Base-by-base conservation (phyloP, 2,888 invertebrate species). In the Tinea semifulvella region DNA sequence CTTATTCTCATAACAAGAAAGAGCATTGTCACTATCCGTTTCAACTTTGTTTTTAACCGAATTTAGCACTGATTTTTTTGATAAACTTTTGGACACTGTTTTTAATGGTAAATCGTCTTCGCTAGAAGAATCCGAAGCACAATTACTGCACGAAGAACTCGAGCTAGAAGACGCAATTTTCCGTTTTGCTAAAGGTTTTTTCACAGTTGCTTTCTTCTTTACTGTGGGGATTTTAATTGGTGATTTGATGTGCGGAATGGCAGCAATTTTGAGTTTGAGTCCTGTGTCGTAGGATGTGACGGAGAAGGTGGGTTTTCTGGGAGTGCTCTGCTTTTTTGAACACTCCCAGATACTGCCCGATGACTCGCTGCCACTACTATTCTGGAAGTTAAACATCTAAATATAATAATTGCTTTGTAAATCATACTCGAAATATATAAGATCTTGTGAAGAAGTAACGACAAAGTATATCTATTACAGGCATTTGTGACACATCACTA, bases 201-300 rank as follows among this genome's bases (percentile, higher is more conserved):
- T 47, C 10, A 11, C 11, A n/a, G 25, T 28, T 44, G 14, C 31
- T 50, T 14, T 50, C 52, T 53, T 66, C 56, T 74, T 75, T 2
- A 64, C 67, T 39, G 63, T 54, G 47, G 75, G 56, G n/a, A 43
- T 65, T 54, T 72, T 69, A 25, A 63, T 54, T 53, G 65, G 80
- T 28, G 64, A 66, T 60, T 63, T 83, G 39, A 68, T 57, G n/a
- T 82, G 82, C 39, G 81, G 83, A 49, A 86, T 83, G 31, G 85
- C 85, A 50, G 85, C 85, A 46, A 86, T 85, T 54, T 85, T 86
- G 42, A 86, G 70, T 49, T 85, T 83, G 44, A 86, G 60, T 14
- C 85, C 85, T 35, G 85, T 84, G 35, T 85, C 85, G 61, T 85
- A 82, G 47, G 83, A 85, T 31, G 85, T 86, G 20, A 86, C 85